Conservation (phyloP, 2,888 invertebrate species). For the Drosophila barbarae region DNA sequence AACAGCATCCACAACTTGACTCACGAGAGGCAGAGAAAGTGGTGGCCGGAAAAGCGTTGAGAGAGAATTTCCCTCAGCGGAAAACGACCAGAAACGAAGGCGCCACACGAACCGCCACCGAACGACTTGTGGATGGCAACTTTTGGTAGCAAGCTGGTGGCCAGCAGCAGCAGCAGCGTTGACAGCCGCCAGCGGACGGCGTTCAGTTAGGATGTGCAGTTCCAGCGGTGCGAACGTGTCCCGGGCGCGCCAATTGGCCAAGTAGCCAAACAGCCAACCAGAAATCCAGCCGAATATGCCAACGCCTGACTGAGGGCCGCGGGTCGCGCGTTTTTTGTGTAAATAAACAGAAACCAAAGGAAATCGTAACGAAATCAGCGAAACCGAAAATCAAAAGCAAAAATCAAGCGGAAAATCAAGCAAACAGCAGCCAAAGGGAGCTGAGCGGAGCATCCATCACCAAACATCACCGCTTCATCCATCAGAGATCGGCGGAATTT, state of each 20-base stretch:
- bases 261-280: constrained; percentile 32
- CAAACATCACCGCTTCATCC: constrained; percentile 2
- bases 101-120: constrained; percentile 12
- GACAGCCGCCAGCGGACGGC: constrained; percentile 27
- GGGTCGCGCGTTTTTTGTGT: constrained; percentile 47
- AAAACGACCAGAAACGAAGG: constrained; percentile 25
- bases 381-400: constrained; percentile 19
- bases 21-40: background rate
- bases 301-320: constrained; percentile 43
- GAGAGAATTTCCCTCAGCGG: constrained; percentile 18
- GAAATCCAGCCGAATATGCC: constrained; percentile 42
- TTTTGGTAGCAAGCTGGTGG: constrained; percentile 63
- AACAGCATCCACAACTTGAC: constrained; percentile 17
- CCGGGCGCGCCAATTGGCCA: constrained; percentile 69
- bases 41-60: background rate
- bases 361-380: constrained; percentile 9
- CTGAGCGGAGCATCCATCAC: constrained; percentile 1
- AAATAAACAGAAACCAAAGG: constrained; percentile 42
- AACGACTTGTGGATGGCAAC: constrained; percentile 36
- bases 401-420: constrained; percentile 6
- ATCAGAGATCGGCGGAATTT: constrained; percentile 20
- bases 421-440: constrained; percentile 2
- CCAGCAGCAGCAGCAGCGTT: constrained; percentile 19
- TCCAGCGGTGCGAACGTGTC: constrained; percentile 78
- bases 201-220: constrained; percentile 78